Evolutionary conservation across 2,113 vertebrate species (phyloP).

Genomic region (Microtus richardsoni): DNA sequence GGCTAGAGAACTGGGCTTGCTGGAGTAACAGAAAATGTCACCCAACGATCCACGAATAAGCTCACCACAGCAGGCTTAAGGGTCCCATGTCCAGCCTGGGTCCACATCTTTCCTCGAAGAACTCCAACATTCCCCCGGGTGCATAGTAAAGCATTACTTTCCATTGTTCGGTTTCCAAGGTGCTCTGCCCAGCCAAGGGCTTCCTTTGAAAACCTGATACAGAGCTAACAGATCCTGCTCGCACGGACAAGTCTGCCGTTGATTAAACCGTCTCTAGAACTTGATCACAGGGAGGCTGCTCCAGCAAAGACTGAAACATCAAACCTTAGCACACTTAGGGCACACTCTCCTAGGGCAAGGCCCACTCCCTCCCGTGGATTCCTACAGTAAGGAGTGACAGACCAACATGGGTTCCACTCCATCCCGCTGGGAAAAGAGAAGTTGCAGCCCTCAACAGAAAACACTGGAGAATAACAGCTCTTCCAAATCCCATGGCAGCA

Average conservation of each 20-base stretch:
- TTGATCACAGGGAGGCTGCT: not conserved
- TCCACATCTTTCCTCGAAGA: not conserved
- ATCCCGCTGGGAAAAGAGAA: not conserved
- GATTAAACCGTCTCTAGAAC: not conserved
- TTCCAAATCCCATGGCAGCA: not conserved
- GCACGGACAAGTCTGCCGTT: fast-evolving
- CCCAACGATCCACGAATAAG: not conserved
- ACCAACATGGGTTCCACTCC: not conserved
- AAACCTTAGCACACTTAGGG: not conserved
- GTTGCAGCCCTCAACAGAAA: fast-evolving
- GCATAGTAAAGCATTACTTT: fast-evolving
- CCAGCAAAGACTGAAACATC: not conserved
- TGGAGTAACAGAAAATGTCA: not conserved
- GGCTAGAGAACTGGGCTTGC: not conserved
- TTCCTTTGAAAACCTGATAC: not conserved
- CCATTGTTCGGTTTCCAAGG: not conserved
- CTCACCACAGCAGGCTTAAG: not conserved
- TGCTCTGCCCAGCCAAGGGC: fast-evolving
- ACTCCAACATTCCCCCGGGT: not conserved
- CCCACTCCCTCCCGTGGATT: not conserved
- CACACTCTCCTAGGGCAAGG: not conserved
- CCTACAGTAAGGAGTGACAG: not conserved
- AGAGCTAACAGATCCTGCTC: not conserved
- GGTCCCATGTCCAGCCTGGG: not conserved
- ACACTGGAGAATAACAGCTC: not conserved